A percentile compares a stretch with the other conserved stretches of the same genome.
Evolutionary conservation across 2,797 vertebrate species (phyloP).

Genomic region (Protonibea diacanthus): DNA sequence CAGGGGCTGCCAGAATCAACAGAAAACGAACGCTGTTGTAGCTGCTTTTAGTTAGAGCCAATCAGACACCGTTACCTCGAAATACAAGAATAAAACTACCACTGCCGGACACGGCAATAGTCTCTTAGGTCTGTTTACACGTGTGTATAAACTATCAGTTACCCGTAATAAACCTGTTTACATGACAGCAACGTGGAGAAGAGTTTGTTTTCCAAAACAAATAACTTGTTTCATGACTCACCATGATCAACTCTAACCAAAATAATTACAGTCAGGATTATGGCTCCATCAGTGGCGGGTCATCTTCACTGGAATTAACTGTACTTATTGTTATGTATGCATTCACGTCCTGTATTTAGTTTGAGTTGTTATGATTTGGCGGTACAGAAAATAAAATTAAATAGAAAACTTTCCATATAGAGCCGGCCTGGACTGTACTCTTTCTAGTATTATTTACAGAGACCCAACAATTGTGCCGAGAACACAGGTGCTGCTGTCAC

Average conservation of each 20-base stretch:
- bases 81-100: background rate
- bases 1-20: no score
- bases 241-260: background rate
- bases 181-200: background rate
- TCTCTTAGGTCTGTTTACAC: background rate
- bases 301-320: background rate
- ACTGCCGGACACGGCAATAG: background rate
- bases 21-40: no score
- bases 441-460: no score
- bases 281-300: background rate
- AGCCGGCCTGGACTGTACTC: no score
- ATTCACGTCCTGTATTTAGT: background rate
- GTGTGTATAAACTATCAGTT: conserved; percentile 20
- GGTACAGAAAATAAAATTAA: no score
- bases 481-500: background rate
- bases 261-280: conserved; percentile 12
- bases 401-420: no score
- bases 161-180: conserved; percentile 9
- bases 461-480: background rate
- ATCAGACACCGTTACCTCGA: background rate
- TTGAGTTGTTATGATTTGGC: no score
- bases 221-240: conserved; percentile 21
- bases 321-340: background rate
- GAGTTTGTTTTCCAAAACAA: conserved; percentile 9
- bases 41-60: no score